A percentile compares a stretch with the other conserved stretches of the same genome.
These are phyloP conservation scores for Botia kubotai DNA, from an alignment of 2,797 vertebrate species.

Conservation along the genomic window DNA sequence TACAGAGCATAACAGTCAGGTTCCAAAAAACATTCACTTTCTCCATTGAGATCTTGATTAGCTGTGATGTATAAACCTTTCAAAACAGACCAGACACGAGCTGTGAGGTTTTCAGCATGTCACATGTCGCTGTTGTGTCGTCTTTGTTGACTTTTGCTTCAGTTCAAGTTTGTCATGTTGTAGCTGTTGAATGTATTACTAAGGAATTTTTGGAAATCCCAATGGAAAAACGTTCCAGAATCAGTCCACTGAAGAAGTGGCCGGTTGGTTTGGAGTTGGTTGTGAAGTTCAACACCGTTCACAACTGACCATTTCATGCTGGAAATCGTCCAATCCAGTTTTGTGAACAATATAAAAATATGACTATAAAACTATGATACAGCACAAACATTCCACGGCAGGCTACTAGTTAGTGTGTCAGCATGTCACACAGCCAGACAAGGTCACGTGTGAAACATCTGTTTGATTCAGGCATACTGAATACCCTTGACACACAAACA, in stretches of 20 bases:
- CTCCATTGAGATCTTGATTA: neutral
- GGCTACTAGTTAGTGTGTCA: slow-evolving; percentile 21
- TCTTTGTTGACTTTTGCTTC: neutral
- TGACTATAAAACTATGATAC: slow-evolving; percentile 31
- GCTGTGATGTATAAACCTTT: neutral
- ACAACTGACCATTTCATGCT: slow-evolving; percentile 56
- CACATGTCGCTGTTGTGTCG: no score
- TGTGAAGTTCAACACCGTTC: no score
- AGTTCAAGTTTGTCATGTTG: neutral
- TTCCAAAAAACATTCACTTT: neutral
- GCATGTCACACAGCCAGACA: neutral
- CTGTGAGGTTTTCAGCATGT: no score
- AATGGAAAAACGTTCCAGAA: neutral
- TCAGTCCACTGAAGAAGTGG: no score
- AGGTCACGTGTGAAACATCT: neutral
- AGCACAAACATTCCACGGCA: slow-evolving; percentile 24
- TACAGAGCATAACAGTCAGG: neutral
- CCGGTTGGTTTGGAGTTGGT: no score
- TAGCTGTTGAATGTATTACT: neutral
- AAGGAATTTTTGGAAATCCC: neutral
- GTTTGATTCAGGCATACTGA: neutral
- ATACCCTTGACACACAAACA: neutral
- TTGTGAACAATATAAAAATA: slow-evolving; percentile 48
- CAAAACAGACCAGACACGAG: neutral
- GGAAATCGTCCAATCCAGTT: slow-evolving; percentile 60